These are phyloP conservation scores for Premnoplex brunnescens DNA, from an alignment of 2,797 vertebrate species.

Conservation along the genomic window DNA sequence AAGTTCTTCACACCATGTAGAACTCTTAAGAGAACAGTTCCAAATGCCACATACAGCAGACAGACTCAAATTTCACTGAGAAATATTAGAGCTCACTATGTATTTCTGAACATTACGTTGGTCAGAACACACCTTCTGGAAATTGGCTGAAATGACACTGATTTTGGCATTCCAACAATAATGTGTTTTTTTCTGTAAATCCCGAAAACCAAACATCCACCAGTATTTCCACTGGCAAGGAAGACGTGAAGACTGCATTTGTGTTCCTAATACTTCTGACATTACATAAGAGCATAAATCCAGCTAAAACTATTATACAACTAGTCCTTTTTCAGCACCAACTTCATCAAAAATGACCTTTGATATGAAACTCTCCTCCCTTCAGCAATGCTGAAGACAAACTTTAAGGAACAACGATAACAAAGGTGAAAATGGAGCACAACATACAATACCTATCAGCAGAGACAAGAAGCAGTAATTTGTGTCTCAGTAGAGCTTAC, in stretches of 20 bases:
- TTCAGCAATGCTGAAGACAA: neutral
- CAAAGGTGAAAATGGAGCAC: neutral
- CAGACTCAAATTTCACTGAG: neutral
- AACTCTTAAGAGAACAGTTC: neutral
- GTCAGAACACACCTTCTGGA: neutral
- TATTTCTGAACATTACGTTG: neutral
- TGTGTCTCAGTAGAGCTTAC: neutral
- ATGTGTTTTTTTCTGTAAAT: neutral
- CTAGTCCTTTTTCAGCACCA: conserved; percentile 6
- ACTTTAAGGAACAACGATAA: neutral
- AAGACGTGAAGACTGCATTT: neutral
- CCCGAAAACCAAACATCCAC: neutral
- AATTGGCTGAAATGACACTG: neutral
- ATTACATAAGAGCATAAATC: neutral
- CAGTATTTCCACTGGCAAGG: neutral
- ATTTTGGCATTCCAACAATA: neutral
- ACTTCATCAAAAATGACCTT: neutral
- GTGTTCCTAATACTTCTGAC: neutral
- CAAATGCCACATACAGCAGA: neutral
- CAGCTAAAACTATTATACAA: conserved; percentile 42
- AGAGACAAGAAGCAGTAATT: neutral
- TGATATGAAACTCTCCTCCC: neutral
- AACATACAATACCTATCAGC: neutral
- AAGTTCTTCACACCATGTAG: neutral
- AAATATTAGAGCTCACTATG: neutral